phyloP scores from a whole-genome alignment of 2,888 invertebrate species.

The Aphidius colemani region DNA sequence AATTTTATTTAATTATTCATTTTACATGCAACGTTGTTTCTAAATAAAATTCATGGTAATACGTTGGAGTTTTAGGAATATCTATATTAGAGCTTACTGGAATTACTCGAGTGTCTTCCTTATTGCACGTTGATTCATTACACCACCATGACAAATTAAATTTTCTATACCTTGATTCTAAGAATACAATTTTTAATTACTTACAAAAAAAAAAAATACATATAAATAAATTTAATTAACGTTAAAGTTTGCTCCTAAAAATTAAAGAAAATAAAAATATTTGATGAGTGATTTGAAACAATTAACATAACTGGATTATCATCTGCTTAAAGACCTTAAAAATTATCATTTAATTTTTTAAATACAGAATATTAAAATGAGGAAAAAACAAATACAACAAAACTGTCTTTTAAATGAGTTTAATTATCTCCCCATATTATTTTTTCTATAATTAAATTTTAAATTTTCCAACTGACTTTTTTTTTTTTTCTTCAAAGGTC shows the following conservation, averaged over 20 bases:
- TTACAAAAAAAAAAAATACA: background rate
- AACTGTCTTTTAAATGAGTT: too few relatives aligned
- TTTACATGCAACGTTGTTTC: slow-evolving; percentile 35
- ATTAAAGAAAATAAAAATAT: background rate
- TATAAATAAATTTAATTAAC: background rate
- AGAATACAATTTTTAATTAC: slow-evolving; percentile 1
- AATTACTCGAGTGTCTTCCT: slow-evolving; percentile 41
- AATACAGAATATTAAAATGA: too few relatives aligned
- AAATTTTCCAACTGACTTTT: background rate
- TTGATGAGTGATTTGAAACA: background rate
- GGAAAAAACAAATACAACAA: too few relatives aligned
- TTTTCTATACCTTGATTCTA: background rate
- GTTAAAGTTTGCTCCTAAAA: background rate
- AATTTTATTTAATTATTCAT: slow-evolving; percentile 42
- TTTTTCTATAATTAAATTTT: too few relatives aligned
- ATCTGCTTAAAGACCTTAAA: too few relatives aligned
- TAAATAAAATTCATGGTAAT: slow-evolving; percentile 38
- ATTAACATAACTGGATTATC: background rate
- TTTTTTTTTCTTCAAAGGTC: slow-evolving; percentile 5
- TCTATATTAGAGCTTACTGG: slow-evolving; percentile 54
- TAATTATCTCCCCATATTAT: too few relatives aligned
- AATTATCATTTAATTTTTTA: too few relatives aligned
- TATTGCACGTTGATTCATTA: slow-evolving; percentile 28
- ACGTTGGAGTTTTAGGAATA: slow-evolving; percentile 40
- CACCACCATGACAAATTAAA: slow-evolving; percentile 4